These are phyloP conservation scores for Eucidaris tribuloides DNA, from an alignment of 35 echinoderm and acorn worm species.

Conservation along the genomic window DNA sequence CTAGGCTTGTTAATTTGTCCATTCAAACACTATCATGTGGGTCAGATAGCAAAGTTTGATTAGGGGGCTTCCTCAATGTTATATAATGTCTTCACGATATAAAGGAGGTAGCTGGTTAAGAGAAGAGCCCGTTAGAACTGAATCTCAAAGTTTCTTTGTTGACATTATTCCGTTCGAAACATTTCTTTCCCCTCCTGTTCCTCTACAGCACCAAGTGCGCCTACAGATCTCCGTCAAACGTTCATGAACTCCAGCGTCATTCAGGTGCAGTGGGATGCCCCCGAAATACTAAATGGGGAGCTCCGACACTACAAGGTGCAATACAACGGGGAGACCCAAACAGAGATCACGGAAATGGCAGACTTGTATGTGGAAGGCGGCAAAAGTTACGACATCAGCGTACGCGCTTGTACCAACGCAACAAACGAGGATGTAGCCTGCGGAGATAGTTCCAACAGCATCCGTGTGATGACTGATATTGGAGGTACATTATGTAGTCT, in stretches of 20 bases:
- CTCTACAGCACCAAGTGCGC: background rate
- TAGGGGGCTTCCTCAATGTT: background rate
- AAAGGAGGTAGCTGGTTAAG: background rate
- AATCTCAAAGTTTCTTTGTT: background rate
- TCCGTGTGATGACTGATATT: background rate
- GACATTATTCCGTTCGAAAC: background rate
- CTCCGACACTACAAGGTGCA: background rate
- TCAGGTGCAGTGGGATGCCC: background rate
- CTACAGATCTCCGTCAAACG: background rate
- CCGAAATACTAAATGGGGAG: background rate
- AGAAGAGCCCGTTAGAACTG: background rate
- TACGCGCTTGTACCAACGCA: background rate
- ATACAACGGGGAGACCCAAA: background rate
- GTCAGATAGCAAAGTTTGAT: no score
- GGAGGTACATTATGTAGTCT: background rate
- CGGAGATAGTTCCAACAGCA: background rate
- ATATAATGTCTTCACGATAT: background rate
- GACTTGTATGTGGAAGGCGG: background rate
- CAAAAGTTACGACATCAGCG: background rate
- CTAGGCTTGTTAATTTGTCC: background rate
- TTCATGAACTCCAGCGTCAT: background rate
- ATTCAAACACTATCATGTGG: no score
- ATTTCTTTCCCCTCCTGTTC: background rate
- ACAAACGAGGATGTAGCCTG: background rate
- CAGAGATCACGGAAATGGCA: background rate